phyloP scores from a whole-genome alignment of 2,888 invertebrate genomes.

The Junonia oenone region DNA sequence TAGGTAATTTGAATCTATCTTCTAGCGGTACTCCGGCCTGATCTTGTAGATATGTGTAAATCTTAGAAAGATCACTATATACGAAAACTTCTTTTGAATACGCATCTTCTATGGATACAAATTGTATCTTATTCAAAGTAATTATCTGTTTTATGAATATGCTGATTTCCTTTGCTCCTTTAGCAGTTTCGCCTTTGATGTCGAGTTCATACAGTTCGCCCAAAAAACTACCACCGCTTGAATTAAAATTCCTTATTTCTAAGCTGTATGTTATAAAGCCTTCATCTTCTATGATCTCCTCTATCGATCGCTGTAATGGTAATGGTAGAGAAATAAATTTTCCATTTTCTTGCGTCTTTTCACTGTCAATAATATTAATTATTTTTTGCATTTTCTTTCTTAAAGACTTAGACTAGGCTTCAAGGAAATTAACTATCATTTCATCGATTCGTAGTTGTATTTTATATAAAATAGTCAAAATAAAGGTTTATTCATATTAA shows the following conservation, averaged over 20 bases:
- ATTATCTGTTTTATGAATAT: slow-evolving; percentile 45
- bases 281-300: slow-evolving; percentile 32
- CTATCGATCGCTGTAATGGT: slow-evolving; percentile 33
- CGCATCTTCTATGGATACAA: slow-evolving; percentile 32
- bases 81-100: slow-evolving; percentile 40
- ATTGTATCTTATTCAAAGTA: slow-evolving; percentile 29
- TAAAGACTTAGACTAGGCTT: too few relatives aligned
- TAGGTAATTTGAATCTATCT: slow-evolving; percentile 24
- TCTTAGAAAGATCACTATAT: slow-evolving; percentile 37
- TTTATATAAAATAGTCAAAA: too few relatives aligned
- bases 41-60: slow-evolving; percentile 33
- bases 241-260: slow-evolving; percentile 30
- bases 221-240: slow-evolving; percentile 48
- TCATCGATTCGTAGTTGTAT: too few relatives aligned
- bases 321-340: background rate
- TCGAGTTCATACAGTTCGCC: slow-evolving; percentile 43
- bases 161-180: slow-evolving; percentile 40
- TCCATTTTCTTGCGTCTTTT: background rate
- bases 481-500: too few relatives aligned
- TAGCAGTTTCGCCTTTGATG: slow-evolving; percentile 40
- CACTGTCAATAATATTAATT: background rate
- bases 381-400: slow-evolving; percentile 2
- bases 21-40: slow-evolving; percentile 23
- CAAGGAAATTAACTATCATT: too few relatives aligned
- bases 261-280: slow-evolving; percentile 34